Evolutionary conservation across 2,113 vertebrate species (phyloP), one percentile per base, ranked within the genome.

Genomic region (Athene noctua): DNA sequence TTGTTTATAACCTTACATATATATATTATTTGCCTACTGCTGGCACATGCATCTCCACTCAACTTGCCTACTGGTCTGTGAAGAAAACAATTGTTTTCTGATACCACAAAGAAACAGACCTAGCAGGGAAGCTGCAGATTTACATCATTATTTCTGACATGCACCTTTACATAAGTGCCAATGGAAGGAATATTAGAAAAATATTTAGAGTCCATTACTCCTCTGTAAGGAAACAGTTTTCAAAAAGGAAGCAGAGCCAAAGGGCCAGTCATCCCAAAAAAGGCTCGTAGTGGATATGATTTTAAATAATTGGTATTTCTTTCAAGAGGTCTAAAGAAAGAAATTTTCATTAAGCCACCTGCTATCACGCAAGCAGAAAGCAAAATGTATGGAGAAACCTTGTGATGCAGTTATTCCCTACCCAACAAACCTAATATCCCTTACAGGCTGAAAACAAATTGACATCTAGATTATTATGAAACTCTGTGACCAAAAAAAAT

Each of bases 401-500:
- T 26, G n/a, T 8, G 20, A 72, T 1, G 2, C 0, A 0, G 12
- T 8, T 32, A 62, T 70, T 86, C 59, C 25, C 42, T 47, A 46
- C 18, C 29, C n/a, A 89, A 57, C 26, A 94, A 97, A 89, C 25
- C 40, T 25, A 63, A 75, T 8, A n/a, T 36, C 1, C 2, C 54
- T n/a, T 51, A 68, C 13, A 58, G 66, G 54, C 82, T 66, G 80
- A 78, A 94, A 91, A 82, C 10, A 30, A 85, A 68, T 13, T 18
- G 34, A 58, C 26, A 42, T 10, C 23, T 10, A 27, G 26, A 67
- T 20, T 68, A 21, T 90, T 70, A 77, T 1, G 6, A 66, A 95
- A 80, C 38, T 55, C 38, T 1, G 1, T 34, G 47, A 85, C 85
- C 42, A 44, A 93, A 89, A 73, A 73, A 91, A 87, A 88, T 9